Conservation (phyloP, 92 coral and sea anemone genomes). For the Parazoanthus swiftii region DNA sequence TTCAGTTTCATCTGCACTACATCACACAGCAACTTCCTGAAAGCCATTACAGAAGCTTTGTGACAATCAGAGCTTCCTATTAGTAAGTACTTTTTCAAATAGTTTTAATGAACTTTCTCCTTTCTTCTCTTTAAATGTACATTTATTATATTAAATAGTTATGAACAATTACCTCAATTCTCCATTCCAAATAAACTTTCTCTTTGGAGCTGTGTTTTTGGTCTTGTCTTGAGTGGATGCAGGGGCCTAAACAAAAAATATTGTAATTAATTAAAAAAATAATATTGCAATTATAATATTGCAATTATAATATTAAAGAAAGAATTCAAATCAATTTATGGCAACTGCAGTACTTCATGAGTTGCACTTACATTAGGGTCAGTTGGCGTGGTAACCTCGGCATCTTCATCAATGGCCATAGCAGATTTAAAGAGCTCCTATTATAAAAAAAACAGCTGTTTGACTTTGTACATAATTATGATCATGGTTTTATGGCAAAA, state of each 20-base stretch:
- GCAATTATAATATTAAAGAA: background rate
- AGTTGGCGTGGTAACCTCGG: constrained; percentile 81
- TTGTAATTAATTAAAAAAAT: background rate
- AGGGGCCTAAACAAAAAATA: constrained; percentile 42
- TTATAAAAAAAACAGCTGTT: constrained; percentile 24
- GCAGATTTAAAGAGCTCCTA: constrained; percentile 85
- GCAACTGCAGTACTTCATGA: background rate
- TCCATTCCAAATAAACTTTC: constrained; percentile 92
- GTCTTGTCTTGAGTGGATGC: constrained; percentile 79
- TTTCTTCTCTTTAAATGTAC: background rate
- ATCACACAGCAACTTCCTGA: constrained; percentile 85
- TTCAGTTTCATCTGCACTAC: constrained; percentile 89
- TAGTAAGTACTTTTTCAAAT: background rate
- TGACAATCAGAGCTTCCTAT: background rate
- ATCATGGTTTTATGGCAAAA: no score
- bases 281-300: background rate
- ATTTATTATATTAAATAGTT: background rate
- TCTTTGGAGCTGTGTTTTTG: constrained; percentile 74
- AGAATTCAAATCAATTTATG: background rate
- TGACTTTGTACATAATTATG: background rate
- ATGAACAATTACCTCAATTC: constrained; percentile 68
- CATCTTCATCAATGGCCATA: constrained; percentile 85
- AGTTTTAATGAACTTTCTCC: background rate
- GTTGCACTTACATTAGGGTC: constrained; percentile 72
- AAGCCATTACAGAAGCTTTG: background rate